phyloP scores from a whole-genome alignment of 1,140 invertebrate genomes.

The Bombus superbus region DNA sequence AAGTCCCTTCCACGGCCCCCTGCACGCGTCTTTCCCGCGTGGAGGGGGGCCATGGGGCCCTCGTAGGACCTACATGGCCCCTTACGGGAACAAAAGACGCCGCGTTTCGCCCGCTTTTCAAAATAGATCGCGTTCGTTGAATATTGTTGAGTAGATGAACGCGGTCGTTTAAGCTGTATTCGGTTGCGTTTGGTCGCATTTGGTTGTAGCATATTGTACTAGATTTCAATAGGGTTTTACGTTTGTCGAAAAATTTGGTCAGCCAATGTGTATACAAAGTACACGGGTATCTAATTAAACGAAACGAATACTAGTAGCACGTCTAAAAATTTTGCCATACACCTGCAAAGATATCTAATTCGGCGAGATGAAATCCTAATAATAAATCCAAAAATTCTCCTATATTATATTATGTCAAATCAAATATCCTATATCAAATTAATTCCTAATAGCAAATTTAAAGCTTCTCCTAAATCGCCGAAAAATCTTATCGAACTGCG shows the following conservation, averaged over 20 bases:
- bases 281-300: background rate
- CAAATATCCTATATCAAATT: too few relatives aligned
- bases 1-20: slow-evolving; percentile 46
- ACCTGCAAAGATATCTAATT: too few relatives aligned
- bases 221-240: too few relatives aligned
- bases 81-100: slow-evolving; percentile 42
- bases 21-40: slow-evolving; percentile 55
- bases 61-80: background rate
- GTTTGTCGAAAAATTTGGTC: too few relatives aligned
- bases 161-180: background rate
- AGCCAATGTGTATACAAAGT: background rate
- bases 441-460: too few relatives aligned
- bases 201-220: background rate
- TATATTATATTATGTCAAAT: too few relatives aligned
- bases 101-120: slow-evolving; percentile 15
- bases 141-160: background rate
- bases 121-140: slow-evolving; percentile 10
- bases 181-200: background rate
- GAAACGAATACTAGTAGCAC: background rate
- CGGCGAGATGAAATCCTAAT: too few relatives aligned
- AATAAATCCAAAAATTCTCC: too few relatives aligned
- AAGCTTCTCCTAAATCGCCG: too few relatives aligned
- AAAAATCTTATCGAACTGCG: too few relatives aligned
- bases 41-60: slow-evolving; percentile 30
- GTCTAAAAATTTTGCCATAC: background rate